Evolutionary conservation across 1,140 invertebrate genomes (phyloP), one percentile per base, ranked within the genome.

Genomic region (Monochamus saltuarius): DNA sequence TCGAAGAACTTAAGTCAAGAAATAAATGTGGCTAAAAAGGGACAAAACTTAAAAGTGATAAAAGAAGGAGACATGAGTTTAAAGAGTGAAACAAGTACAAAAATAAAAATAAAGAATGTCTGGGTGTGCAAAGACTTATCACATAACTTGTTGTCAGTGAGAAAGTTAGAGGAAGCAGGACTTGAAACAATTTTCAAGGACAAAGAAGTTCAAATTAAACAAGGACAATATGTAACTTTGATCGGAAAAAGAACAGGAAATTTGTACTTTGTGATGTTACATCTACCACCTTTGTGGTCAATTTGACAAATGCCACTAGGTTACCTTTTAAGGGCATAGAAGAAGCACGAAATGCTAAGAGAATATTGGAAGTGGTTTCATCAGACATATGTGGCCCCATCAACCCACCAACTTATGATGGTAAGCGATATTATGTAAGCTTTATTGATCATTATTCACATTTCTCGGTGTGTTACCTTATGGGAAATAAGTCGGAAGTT

Each of bases 381-480:
- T 42, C 38, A 14, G 49, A 59, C 35, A 29, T 59, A 4, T 51
- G 47, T 43, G 49, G 57, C 10, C 57, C 57, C 7, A 52, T 53
- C 4, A 39, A 37, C 17, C 47, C 19, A 22, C 8, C 7, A 19
- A 58, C 45, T 9, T 34, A 17, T 8, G 54, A 62, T 43, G 54
- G 67, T 11, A 59, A 65, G 22, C 59, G 49, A 35, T 78, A 77
- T 60, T 70, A 73, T 62, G 53, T 76, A 7, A 70, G 72, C 14
- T 75, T 76, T 42, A 62, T 73, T 35, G 76, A 78, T 66, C 72
- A 77, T 64, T 77, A 43, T 54, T 73, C 69, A 9, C 65, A 72
- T 61, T 75, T 69, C 56, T 56, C 46, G 17, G 51, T 64, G 19
- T 64, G 73, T 4, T 76, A 71, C 56, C 55, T 75, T 6, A 73